Percentiles rank a stretch among this genome's conserved stretches.
phyloP scores from a whole-genome alignment of 2,113 vertebrate species.

The Callorhinus ursinus region DNA sequence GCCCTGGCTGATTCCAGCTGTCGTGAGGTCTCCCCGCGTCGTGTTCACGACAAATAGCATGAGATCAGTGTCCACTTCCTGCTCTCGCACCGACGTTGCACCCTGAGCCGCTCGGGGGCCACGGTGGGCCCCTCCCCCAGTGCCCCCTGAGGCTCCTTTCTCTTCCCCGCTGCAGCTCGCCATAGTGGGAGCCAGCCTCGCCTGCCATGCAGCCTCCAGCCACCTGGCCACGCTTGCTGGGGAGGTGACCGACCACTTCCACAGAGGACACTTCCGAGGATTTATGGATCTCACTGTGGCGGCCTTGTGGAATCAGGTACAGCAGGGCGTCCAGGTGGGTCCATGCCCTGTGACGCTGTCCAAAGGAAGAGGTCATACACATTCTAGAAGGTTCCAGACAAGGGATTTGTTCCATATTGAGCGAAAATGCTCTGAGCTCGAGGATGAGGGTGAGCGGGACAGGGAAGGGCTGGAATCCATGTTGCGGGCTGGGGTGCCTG shows the following conservation, averaged over 20 bases:
- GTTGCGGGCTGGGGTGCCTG: background rate
- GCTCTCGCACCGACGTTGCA: background rate
- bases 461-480: background rate
- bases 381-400: background rate
- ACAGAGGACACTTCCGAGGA: constrained; percentile 74
- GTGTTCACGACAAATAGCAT: background rate
- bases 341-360: background rate
- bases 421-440: background rate
- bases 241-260: constrained; percentile 81
- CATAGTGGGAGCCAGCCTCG: constrained; percentile 66
- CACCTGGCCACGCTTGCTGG: constrained; percentile 74
- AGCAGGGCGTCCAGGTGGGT: background rate
- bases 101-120: fast-evolving
- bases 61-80: background rate
- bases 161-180: constrained; percentile 77
- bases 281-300: constrained; percentile 82
- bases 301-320: constrained; percentile 86
- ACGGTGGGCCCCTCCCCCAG: fast-evolving
- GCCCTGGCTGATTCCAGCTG: background rate
- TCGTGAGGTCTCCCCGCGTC: background rate
- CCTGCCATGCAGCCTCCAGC: constrained; percentile 75
- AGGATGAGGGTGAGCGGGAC: background rate
- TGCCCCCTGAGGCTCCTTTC: background rate
- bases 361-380: background rate
- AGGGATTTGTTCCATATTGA: background rate